Conservation (phyloP, 2,888 invertebrate genomes). For the Mythimna vitellina region DNA sequence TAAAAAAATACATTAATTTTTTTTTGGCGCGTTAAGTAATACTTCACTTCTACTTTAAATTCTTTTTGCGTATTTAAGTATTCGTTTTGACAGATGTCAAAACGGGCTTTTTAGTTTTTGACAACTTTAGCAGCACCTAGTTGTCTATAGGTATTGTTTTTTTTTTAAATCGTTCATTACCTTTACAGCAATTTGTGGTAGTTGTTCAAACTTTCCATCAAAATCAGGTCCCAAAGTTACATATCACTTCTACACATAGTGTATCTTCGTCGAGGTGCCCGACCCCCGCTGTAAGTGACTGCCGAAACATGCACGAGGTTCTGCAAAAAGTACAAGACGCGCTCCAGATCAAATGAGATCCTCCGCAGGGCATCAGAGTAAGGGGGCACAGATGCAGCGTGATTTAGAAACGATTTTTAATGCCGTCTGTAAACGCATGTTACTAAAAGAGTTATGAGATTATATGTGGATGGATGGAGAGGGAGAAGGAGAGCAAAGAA, state of each 20-base stretch:
- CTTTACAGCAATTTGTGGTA: too few relatives aligned
- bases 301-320: conserved; percentile 72
- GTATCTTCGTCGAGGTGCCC: conserved; percentile 49
- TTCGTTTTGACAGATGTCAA: too few relatives aligned
- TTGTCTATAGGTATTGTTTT: too few relatives aligned
- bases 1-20: too few relatives aligned
- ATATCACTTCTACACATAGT: conserved; percentile 45
- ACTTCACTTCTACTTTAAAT: too few relatives aligned
- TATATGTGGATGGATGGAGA: too few relatives aligned
- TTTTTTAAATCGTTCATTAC: neutral
- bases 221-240: neutral
- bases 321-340: conserved; percentile 70
- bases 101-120: too few relatives aligned
- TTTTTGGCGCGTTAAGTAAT: too few relatives aligned
- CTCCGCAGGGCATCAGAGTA: conserved; percentile 72
- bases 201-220: neutral
- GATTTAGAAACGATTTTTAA: neutral
- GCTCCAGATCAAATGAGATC: conserved; percentile 87
- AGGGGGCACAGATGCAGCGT: conserved; percentile 49
- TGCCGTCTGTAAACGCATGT: neutral
- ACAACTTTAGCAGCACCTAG: too few relatives aligned
- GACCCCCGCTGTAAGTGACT: conserved; percentile 70
- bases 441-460: too few relatives aligned
- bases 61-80: too few relatives aligned
- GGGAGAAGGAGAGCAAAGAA: too few relatives aligned